Evolutionary conservation across 2,888 invertebrate genomes (phyloP).

Genomic region (Norana najaformis): DNA sequence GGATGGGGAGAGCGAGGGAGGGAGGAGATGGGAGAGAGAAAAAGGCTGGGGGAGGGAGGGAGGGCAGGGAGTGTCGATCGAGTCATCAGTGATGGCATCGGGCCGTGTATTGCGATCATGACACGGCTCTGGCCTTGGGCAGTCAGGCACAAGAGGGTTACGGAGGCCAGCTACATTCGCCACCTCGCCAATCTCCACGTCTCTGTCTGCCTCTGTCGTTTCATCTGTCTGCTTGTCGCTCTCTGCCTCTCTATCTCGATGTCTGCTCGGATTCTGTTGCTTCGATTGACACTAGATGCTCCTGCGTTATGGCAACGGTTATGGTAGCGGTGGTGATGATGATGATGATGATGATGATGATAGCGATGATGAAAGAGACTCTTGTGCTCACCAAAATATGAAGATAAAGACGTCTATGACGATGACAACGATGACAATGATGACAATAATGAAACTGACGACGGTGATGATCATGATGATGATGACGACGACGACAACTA

Average conservation of each 20-base stretch:
- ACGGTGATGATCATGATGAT: neutral
- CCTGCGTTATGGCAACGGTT: neutral
- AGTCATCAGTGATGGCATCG: constrained; percentile 23
- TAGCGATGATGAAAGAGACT: neutral
- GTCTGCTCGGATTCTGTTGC: neutral
- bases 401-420: no score
- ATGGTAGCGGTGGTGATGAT: neutral
- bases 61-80: neutral
- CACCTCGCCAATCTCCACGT: neutral
- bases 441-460: neutral
- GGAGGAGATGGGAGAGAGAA: neutral
- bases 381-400: no score
- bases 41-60: neutral
- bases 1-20: neutral
- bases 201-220: neutral
- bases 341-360: neutral
- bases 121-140: constrained; percentile 25
- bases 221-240: neutral
- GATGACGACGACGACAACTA: neutral
- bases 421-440: no score
- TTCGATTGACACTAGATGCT: neutral
- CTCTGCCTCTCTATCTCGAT: neutral
- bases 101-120: constrained; percentile 22
- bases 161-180: neutral
- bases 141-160: constrained; percentile 23